Conservation (phyloP, 2,113 vertebrate species). For the Channa argus region DNA sequence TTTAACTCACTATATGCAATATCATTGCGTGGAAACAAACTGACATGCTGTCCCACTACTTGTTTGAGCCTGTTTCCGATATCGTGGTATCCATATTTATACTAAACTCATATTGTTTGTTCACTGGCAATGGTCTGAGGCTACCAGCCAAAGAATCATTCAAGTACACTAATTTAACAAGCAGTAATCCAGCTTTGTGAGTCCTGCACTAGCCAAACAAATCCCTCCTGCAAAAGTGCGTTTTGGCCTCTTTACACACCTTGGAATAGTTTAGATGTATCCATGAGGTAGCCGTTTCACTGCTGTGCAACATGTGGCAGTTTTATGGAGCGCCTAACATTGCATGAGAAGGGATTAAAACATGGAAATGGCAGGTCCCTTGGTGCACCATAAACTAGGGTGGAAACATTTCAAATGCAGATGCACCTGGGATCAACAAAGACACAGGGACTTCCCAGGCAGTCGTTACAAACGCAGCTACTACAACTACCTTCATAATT, state of each 20-base stretch:
- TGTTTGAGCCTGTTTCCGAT: too few relatives aligned
- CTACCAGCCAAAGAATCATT: not conserved
- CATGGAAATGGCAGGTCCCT: constrained; percentile 81
- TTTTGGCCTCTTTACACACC: constrained; percentile 55
- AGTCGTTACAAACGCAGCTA: constrained; percentile 39
- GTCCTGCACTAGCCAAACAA: constrained; percentile 33
- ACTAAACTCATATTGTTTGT: too few relatives aligned
- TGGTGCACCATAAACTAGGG: constrained; percentile 78
- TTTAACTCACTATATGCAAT: too few relatives aligned
- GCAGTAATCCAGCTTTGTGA: constrained; percentile 10
- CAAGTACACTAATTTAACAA: constrained; percentile 1
- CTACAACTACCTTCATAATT: constrained; percentile 22
- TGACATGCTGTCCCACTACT: too few relatives aligned
- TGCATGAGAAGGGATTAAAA: constrained; percentile 78
- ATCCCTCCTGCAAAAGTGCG: constrained; percentile 33
- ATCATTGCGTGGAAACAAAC: too few relatives aligned
- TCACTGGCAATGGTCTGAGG: not conserved
- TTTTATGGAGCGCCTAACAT: constrained; percentile 80
- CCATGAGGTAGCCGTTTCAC: constrained; percentile 77
- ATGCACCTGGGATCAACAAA: constrained; percentile 80
- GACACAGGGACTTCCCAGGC: constrained; percentile 53
- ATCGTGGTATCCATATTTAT: too few relatives aligned
- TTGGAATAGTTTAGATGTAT: constrained; percentile 57
- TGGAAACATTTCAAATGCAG: constrained; percentile 78
- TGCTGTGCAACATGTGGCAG: constrained; percentile 78